phyloP scores from a whole-genome alignment of 1,140 invertebrate genomes.

The Philotrypesis tridentata region DNA sequence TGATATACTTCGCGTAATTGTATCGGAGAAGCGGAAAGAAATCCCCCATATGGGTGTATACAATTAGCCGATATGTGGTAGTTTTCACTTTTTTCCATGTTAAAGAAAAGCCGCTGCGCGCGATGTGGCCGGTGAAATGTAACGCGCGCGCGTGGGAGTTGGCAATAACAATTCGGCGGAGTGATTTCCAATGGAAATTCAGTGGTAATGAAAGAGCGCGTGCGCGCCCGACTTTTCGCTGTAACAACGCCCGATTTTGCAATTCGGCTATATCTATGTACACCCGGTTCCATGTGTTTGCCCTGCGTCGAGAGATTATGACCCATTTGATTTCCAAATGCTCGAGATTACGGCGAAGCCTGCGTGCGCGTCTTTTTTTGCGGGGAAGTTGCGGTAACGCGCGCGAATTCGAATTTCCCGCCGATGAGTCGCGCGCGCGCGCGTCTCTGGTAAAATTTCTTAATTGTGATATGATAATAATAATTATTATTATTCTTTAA shows the following conservation, averaged over 20 bases:
- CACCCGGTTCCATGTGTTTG: neutral
- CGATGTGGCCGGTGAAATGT: too few species aligned
- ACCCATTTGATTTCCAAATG: neutral
- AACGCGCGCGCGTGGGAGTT: neutral
- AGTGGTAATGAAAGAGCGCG: conserved; percentile 6
- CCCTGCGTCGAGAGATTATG: too few species aligned
- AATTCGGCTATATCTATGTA: neutral
- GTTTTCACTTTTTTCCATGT: neutral
- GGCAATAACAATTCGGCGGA: conserved; percentile 5
- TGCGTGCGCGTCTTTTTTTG: neutral
- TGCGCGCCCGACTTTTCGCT: neutral
- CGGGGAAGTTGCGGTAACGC: too few species aligned
- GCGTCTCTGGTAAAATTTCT: too few species aligned
- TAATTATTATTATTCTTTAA: too few species aligned
- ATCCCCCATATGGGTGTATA: neutral
- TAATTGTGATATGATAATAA: too few species aligned
- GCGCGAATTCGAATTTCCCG: too few species aligned
- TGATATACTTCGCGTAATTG: neutral
- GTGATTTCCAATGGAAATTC: conserved; percentile 20
- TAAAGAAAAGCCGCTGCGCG: neutral
- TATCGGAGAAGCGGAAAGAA: neutral
- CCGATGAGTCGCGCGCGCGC: too few species aligned
- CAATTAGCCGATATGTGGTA: neutral
- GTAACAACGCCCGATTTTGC: neutral
- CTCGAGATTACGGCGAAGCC: neutral